Evolutionary conservation across 2,888 invertebrate genomes (phyloP).

Genomic region (Tetrapedia diversipes): DNA sequence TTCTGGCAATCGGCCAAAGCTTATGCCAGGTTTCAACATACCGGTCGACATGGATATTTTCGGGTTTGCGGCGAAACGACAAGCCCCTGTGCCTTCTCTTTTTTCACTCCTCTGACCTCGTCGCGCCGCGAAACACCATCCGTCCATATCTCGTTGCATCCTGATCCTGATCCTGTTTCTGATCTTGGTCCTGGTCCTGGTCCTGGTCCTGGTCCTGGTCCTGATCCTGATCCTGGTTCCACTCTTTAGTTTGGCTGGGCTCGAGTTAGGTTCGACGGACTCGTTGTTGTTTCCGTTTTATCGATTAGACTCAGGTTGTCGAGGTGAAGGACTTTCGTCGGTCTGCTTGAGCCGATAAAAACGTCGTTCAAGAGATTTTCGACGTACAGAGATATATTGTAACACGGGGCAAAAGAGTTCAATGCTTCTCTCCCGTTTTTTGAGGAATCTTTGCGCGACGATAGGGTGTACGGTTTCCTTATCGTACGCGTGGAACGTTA

Average conservation of each 20-base stretch:
- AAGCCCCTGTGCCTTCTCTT: slow-evolving; percentile 48
- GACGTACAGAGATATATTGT: too few species aligned
- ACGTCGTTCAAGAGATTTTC: too few species aligned
- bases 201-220: too few species aligned
- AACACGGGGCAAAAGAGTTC: too few species aligned
- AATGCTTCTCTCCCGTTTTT: too few species aligned
- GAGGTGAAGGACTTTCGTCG: background rate
- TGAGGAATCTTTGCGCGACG: too few species aligned
- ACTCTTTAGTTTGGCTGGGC: background rate
- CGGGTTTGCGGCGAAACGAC: slow-evolving; percentile 76
- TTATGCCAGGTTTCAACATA: slow-evolving; percentile 82
- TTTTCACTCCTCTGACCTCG: slow-evolving; percentile 42
- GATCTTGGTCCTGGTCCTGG: too few species aligned
- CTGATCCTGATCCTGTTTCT: background rate
- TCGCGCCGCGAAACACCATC: slow-evolving; percentile 31
- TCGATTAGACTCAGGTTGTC: slow-evolving; percentile 16
- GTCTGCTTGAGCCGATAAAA: too few species aligned
- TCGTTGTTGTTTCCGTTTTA: slow-evolving; percentile 24
- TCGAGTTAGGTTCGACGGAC: too few species aligned
- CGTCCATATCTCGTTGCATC: background rate
- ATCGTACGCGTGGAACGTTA: too few species aligned
- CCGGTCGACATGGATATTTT: slow-evolving; percentile 82
- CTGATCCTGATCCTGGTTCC: too few species aligned
- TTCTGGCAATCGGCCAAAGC: slow-evolving; percentile 79
- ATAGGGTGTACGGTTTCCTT: too few species aligned